phyloP scores from a whole-genome alignment of 2,888 invertebrate species.

The Leucophora obtusa region DNA sequence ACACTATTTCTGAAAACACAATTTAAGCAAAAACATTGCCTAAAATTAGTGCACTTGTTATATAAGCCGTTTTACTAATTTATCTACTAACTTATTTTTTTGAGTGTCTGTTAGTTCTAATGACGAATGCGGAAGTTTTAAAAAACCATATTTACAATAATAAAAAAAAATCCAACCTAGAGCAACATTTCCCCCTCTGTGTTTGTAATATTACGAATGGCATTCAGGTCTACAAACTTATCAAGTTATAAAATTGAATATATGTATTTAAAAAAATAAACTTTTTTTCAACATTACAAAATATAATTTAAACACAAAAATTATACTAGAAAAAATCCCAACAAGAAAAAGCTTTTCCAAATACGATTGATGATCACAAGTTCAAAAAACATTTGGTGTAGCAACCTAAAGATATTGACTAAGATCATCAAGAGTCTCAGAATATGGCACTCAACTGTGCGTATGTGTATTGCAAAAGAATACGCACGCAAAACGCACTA shows the following conservation, averaged over 20 bases:
- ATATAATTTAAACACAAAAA: background rate
- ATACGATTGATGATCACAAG: constrained; percentile 26
- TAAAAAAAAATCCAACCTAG: constrained; percentile 30
- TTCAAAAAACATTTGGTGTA: constrained; percentile 34
- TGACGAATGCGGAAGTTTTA: constrained; percentile 51
- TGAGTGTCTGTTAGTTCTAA: too few relatives aligned
- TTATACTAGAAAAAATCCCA: background rate
- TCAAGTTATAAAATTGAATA: background rate
- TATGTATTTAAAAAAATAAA: constrained; percentile 16
- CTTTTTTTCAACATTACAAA: constrained; percentile 16
- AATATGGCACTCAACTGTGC: background rate
- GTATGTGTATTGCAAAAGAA: constrained; percentile 58
- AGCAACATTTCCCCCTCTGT: constrained; percentile 16
- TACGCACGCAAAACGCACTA: constrained; percentile 52
- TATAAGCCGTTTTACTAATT: too few relatives aligned
- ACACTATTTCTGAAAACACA: too few relatives aligned
- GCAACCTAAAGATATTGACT: constrained; percentile 27
- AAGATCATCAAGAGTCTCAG: constrained; percentile 24
- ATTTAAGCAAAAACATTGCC: too few relatives aligned
- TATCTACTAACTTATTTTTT: too few relatives aligned
- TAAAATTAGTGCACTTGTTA: too few relatives aligned
- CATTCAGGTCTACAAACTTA: constrained; percentile 15
- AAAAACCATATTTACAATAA: background rate
- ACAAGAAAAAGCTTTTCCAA: background rate
- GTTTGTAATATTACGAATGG: background rate